A percentile compares a stretch with the other conserved stretches of the same genome.
These are phyloP conservation scores for Gnatocerus cornutus DNA, from an alignment of 2,888 invertebrate species.

Conservation along the genomic window DNA sequence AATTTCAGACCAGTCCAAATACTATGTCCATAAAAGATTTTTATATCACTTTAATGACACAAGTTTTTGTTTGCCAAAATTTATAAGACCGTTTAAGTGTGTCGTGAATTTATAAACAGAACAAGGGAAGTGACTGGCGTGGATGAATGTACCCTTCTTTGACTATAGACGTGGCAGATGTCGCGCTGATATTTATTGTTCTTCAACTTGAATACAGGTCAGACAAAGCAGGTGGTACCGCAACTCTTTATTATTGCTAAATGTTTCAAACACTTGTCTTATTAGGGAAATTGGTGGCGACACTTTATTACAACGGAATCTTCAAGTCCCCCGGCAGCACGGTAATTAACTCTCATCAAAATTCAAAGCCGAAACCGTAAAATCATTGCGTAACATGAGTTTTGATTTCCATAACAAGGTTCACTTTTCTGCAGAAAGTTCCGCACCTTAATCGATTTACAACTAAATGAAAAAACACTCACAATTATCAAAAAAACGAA, in stretches of 20 bases:
- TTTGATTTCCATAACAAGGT: background rate
- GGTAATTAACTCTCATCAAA: constrained; percentile 2
- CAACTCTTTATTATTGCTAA: constrained; percentile 35
- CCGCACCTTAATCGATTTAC: constrained; percentile 35
- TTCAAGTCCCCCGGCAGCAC: background rate
- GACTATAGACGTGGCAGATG: constrained; percentile 56
- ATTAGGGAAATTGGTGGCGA: constrained; percentile 25
- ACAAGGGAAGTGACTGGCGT: constrained; percentile 57
- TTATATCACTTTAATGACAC: constrained; percentile 67
- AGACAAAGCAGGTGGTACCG: constrained; percentile 52
- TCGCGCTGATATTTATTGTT: constrained; percentile 59
- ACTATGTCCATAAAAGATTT: constrained; percentile 66
- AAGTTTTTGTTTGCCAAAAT: constrained; percentile 65
- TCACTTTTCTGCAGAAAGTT: constrained; percentile 9
- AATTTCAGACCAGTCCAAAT: constrained; percentile 60
- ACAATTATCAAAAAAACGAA: background rate
- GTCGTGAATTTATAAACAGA: constrained; percentile 66
- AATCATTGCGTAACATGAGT: constrained; percentile 8
- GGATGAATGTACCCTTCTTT: constrained; percentile 59
- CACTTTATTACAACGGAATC: background rate
- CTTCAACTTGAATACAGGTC: constrained; percentile 58
- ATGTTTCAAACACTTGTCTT: constrained; percentile 29
- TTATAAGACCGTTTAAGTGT: constrained; percentile 64
- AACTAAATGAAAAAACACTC: constrained; percentile 11
- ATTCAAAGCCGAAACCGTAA: background rate